Conservation (phyloP, 2,113 vertebrate genomes). For the Nibea albiflora region DNA sequence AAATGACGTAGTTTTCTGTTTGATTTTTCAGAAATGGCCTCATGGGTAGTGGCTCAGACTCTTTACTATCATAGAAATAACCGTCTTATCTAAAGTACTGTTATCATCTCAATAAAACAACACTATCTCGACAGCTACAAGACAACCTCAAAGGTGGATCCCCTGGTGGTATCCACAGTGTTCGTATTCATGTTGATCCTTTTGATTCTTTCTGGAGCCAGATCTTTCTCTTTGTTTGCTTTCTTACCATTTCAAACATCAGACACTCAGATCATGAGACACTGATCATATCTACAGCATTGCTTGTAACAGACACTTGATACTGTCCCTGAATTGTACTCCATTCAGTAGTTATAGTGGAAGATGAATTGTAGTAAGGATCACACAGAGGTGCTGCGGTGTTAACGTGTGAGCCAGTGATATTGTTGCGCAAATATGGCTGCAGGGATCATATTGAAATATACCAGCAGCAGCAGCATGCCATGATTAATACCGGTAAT, state of each 20-base stretch:
- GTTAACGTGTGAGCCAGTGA: neutral
- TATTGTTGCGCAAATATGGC: constrained; percentile 6
- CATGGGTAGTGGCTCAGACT: neutral
- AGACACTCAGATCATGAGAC: neutral
- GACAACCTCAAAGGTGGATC: neutral
- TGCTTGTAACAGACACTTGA: constrained; percentile 17
- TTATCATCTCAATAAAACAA: neutral
- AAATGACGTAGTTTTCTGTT: neutral
- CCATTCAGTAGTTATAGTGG: neutral
- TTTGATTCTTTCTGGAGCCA: neutral
- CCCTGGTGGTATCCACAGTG: neutral
- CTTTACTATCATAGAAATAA: neutral
- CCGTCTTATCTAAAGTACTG: neutral
- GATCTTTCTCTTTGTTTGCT: neutral
- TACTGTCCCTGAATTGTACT: constrained; percentile 4
- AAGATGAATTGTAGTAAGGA: neutral
- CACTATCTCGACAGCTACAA: neutral
- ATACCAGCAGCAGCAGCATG: constrained; percentile 29
- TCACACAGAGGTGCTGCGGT: neutral
- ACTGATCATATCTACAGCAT: neutral
- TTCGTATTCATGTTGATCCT: neutral
- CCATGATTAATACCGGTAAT: constrained; percentile 68
- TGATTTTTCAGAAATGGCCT: neutral
- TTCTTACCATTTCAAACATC: neutral
- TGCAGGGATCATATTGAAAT: constrained; percentile 28